These are phyloP conservation scores for Tiliqua scincoides DNA, from an alignment of 2,113 vertebrate species.

Conservation along the genomic window DNA sequence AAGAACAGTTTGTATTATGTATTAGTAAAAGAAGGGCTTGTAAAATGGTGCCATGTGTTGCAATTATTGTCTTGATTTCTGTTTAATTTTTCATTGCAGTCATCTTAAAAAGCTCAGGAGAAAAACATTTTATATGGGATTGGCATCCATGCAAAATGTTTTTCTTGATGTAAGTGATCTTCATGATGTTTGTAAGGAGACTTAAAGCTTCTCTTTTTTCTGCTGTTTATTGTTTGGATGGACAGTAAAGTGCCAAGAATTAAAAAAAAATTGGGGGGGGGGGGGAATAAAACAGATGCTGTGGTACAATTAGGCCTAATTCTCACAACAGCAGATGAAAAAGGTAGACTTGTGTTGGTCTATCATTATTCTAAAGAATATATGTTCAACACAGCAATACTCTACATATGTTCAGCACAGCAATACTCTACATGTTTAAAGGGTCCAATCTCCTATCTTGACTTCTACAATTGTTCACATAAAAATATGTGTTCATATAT, in stretches of 20 bases:
- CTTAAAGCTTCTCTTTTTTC: neutral
- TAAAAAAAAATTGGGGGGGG: too few relatives aligned
- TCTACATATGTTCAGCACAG: too few relatives aligned
- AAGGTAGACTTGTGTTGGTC: neutral
- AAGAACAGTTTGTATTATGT: slow-evolving; percentile 8
- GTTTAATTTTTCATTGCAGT: slow-evolving; percentile 6
- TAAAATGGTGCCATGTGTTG: slow-evolving; percentile 6
- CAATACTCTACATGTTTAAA: too few relatives aligned
- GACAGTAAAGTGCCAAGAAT: neutral
- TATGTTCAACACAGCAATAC: too few relatives aligned
- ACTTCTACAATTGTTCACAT: too few relatives aligned
- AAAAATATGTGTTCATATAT: too few relatives aligned
- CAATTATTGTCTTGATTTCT: slow-evolving; percentile 6
- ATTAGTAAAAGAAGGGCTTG: slow-evolving; percentile 1
- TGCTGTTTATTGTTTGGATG: neutral
- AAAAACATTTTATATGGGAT: neutral
- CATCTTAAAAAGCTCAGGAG: neutral
- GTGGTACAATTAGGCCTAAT: neutral
- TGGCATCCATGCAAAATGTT: neutral
- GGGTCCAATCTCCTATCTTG: too few relatives aligned
- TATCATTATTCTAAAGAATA: too few relatives aligned
- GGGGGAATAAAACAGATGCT: neutral
- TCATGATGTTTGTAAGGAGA: neutral
- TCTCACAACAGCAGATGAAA: neutral
- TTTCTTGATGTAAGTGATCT: neutral